Evolutionary conservation across 2,888 invertebrate species (phyloP).

Genomic region (Prostheceraeus crozeri): DNA sequence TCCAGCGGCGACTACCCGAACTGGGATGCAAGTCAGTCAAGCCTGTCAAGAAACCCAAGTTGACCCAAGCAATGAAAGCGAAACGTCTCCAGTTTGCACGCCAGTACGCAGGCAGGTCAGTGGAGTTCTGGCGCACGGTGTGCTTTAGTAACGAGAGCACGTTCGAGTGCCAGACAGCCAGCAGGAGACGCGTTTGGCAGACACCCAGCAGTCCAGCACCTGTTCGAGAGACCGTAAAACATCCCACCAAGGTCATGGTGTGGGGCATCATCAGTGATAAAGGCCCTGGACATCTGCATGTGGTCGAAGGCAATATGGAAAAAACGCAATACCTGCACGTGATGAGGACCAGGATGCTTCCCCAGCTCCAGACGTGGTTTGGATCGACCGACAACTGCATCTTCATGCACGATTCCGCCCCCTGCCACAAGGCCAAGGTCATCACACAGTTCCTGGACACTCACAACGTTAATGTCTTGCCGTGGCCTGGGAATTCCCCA

Average conservation of each 20-base stretch:
- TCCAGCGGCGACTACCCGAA: slow-evolving; percentile 14
- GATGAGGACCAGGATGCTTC: too few species aligned
- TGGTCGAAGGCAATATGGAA: too few species aligned
- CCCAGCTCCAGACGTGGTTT: slow-evolving; percentile 17
- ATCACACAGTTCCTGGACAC: slow-evolving; percentile 4
- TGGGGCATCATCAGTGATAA: too few species aligned
- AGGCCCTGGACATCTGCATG: too few species aligned
- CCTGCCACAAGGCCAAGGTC: slow-evolving; percentile 22
- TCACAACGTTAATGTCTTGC: slow-evolving; percentile 7
- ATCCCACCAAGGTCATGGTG: too few species aligned
- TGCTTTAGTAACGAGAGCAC: slow-evolving; percentile 22
- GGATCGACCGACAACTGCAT: slow-evolving; percentile 9
- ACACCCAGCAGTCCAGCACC: neutral
- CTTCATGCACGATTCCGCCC: slow-evolving; percentile 24
- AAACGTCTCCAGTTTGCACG: slow-evolving; percentile 27
- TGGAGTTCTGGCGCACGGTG: slow-evolving; percentile 27
- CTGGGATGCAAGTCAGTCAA: slow-evolving; percentile 19
- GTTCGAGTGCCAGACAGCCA: slow-evolving; percentile 27
- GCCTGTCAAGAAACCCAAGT: slow-evolving; percentile 14
- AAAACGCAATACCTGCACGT: too few species aligned
- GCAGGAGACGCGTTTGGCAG: slow-evolving; percentile 20
- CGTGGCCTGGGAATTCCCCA: slow-evolving; percentile 25
- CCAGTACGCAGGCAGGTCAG: slow-evolving; percentile 6
- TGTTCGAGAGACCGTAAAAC: too few species aligned
- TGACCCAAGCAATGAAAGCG: slow-evolving; percentile 3